phyloP scores from a whole-genome alignment of 2,797 vertebrate genomes.

The Darevskia mixta region DNA sequence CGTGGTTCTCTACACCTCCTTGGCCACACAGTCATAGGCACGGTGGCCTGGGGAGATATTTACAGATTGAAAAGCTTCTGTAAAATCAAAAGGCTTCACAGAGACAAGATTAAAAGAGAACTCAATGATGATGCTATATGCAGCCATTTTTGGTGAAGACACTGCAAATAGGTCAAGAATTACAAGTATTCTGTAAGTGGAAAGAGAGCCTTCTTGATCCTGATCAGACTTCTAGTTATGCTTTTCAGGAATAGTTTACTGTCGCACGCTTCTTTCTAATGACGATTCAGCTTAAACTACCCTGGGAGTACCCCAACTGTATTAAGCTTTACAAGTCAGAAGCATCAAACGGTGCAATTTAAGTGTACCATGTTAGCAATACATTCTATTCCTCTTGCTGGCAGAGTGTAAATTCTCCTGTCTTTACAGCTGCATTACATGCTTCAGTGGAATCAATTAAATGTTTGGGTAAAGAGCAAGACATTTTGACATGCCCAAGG shows the following conservation, averaged over 20 bases:
- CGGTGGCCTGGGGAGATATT: slow-evolving; percentile 9
- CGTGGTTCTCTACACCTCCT: slow-evolving; percentile 2
- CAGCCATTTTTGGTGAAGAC: not conserved
- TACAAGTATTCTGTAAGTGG: not conserved
- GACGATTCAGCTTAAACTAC: not conserved
- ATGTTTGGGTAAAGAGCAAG: not conserved
- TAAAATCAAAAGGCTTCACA: slow-evolving; percentile 14
- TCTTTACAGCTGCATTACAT: not conserved
- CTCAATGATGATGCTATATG: not conserved
- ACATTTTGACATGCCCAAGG: not conserved
- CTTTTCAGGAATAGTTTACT: not conserved
- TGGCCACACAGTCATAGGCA: slow-evolving; percentile 24
- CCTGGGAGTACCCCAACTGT: not conserved
- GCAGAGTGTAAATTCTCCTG: not conserved
- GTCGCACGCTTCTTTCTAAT: not conserved
- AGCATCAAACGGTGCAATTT: slow-evolving; percentile 1
- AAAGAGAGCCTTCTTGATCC: not conserved
- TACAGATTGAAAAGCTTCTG: slow-evolving; percentile 7
- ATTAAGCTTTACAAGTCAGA: not conserved
- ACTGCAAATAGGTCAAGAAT: slow-evolving; percentile 12
- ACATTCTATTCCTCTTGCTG: slow-evolving; percentile 10
- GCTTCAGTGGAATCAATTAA: not conserved
- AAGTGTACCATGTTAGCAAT: slow-evolving; percentile 6
- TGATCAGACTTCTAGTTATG: not conserved
- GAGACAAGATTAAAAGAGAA: slow-evolving; percentile 1